These are phyloP conservation scores for Todus mexicanus DNA, from an alignment of 2,797 vertebrate species.

Conservation along the genomic window DNA sequence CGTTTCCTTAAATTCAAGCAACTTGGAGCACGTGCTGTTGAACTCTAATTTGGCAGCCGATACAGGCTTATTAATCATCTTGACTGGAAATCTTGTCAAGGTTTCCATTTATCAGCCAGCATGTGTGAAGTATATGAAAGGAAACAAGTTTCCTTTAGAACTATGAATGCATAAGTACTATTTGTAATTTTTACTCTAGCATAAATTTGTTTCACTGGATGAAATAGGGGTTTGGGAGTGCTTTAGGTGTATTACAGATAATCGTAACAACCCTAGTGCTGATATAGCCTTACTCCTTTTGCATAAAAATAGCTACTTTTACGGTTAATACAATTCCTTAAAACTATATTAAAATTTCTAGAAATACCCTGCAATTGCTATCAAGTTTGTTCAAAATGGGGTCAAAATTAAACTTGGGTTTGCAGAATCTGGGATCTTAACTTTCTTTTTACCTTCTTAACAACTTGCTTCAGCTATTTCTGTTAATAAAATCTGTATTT, in stretches of 20 bases:
- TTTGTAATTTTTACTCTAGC: neutral
- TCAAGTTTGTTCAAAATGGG: neutral
- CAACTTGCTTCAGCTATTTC: neutral
- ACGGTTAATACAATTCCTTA: neutral
- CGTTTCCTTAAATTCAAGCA: neutral
- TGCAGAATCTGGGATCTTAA: neutral
- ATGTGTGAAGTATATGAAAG: neutral
- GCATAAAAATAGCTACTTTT: neutral
- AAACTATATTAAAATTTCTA: neutral
- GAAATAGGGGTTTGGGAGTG: neutral
- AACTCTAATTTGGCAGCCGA: neutral
- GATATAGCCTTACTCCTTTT: neutral
- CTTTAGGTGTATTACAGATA: neutral
- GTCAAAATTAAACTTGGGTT: neutral
- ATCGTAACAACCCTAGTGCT: neutral
- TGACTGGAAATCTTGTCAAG: neutral
- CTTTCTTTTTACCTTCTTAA: neutral
- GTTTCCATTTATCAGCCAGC: neutral
- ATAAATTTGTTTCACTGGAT: neutral
- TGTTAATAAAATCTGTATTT: neutral
- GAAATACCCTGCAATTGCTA: neutral
- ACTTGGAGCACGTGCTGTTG: neutral
- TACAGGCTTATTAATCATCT: neutral
- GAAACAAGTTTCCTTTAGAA: neutral
- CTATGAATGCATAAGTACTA: neutral